phyloP scores from a whole-genome alignment of 2,888 invertebrate genomes.

The Drosophila lacicola region DNA sequence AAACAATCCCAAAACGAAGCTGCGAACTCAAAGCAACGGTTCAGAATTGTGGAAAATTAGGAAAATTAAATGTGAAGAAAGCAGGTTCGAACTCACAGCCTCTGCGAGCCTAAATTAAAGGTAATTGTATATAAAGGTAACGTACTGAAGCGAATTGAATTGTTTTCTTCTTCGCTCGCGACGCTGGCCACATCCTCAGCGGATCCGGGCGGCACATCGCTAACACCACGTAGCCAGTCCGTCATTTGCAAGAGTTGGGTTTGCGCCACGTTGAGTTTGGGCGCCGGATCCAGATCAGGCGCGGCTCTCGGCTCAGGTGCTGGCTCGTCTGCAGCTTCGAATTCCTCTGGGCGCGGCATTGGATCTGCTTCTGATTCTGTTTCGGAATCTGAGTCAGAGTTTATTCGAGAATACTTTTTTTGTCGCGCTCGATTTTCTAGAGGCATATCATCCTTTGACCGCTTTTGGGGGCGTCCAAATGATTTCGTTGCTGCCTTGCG shows the following conservation, averaged over 20 bases:
- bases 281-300: not conserved
- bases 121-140: not conserved
- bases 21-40: too few relatives aligned
- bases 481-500: too few relatives aligned
- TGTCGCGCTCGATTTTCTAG: not conserved
- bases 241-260: not conserved
- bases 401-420: not conserved
- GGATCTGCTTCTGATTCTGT: not conserved
- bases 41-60: too few relatives aligned
- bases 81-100: too few relatives aligned
- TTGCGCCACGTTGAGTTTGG: not conserved
- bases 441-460: not conserved
- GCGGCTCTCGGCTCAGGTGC: not conserved
- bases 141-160: conserved; percentile 37
- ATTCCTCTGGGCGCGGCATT: not conserved
- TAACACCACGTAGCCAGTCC: conserved; percentile 44
- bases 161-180: not conserved
- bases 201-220: conserved; percentile 5
- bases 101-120: not conserved
- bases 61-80: too few relatives aligned
- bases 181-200: accelerated
- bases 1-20: too few relatives aligned
- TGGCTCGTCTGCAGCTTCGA: not conserved
- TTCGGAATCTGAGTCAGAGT: not conserved
- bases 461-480: not conserved